A percentile compares a stretch with the other conserved stretches of the same genome.
Conservation (phyloP, 35 echinoderm and acorn worm genomes). For the Anneissia japonica region DNA sequence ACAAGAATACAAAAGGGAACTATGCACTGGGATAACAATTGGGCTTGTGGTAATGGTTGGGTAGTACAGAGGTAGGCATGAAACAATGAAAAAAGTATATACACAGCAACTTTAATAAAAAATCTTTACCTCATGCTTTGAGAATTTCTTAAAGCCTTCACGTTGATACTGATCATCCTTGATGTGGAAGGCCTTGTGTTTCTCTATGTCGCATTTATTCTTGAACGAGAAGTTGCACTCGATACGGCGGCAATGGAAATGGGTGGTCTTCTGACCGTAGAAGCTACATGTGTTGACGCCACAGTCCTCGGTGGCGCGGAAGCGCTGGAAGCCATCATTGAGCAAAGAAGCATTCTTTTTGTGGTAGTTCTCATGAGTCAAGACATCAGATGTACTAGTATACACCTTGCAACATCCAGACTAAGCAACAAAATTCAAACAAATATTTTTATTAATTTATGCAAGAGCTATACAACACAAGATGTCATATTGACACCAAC, state of each 20-base stretch:
- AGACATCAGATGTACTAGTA: conserved; percentile 93
- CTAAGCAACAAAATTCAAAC: conserved; percentile 34
- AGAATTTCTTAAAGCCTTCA: conserved; percentile 97
- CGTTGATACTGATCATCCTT: conserved; percentile 93
- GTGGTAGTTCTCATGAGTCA: conserved; percentile 98
- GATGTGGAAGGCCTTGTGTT: conserved; percentile 91
- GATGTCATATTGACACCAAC: too few species aligned
- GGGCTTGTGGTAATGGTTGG: too few species aligned
- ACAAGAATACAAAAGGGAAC: too few species aligned
- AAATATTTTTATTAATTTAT: too few species aligned
- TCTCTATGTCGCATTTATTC: conserved; percentile 98
- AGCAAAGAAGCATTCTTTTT: conserved; percentile 92
- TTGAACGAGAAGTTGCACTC: conserved; percentile 97
- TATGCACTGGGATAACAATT: too few species aligned
- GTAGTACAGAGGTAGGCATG: too few species aligned
- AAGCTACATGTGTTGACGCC: conserved; percentile 63
- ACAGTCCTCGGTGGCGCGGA: conserved; percentile 97
- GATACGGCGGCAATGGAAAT: conserved; percentile 86
- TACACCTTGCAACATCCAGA: conserved; percentile 92
- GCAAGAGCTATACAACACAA: too few species aligned
- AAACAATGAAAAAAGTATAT: neutral
- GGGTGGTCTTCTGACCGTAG: conserved; percentile 94
- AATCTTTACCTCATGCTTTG: conserved; percentile 84
- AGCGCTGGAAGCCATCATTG: conserved; percentile 95
- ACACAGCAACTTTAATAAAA: neutral